These are phyloP conservation scores for Crotalus helleri DNA, from an alignment of 2,113 vertebrate genomes.

Conservation along the genomic window DNA sequence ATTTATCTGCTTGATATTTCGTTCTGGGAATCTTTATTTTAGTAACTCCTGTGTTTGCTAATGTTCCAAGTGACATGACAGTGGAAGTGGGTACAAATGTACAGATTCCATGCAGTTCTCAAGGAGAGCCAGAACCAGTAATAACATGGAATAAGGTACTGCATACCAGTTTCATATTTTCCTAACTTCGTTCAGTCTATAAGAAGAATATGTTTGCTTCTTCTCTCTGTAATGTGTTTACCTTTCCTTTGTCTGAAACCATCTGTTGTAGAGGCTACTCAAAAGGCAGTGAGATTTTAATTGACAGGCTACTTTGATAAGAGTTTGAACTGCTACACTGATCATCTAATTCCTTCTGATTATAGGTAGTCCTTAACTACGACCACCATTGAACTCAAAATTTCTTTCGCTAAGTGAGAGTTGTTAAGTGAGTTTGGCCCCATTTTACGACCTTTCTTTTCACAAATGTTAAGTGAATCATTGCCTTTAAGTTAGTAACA, in stretches of 20 bases:
- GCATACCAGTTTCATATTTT: neutral
- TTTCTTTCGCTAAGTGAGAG: neutral
- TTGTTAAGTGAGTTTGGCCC: neutral
- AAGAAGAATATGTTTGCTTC: neutral
- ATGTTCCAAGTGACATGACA: constrained; percentile 88
- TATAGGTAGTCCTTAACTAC: neutral
- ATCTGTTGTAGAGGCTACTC: neutral
- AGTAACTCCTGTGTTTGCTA: constrained; percentile 96
- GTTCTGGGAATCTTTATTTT: constrained; percentile 40
- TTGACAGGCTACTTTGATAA: neutral
- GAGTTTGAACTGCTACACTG: neutral
- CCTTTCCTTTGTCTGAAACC: neutral
- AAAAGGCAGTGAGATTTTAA: neutral
- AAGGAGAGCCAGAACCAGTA: constrained; percentile 88
- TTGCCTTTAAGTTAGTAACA: neutral
- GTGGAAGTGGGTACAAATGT: constrained; percentile 89
- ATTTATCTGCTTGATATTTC: neutral
- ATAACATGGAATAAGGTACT: constrained; percentile 99
- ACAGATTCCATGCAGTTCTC: constrained; percentile 92
- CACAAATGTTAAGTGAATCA: neutral
- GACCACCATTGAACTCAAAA: neutral
- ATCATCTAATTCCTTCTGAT: neutral
- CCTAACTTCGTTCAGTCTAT: neutral
- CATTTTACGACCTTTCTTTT: neutral
- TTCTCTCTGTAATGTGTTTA: neutral